Conservation (phyloP, 2,888 invertebrate species). For the Brenthis hecate region DNA sequence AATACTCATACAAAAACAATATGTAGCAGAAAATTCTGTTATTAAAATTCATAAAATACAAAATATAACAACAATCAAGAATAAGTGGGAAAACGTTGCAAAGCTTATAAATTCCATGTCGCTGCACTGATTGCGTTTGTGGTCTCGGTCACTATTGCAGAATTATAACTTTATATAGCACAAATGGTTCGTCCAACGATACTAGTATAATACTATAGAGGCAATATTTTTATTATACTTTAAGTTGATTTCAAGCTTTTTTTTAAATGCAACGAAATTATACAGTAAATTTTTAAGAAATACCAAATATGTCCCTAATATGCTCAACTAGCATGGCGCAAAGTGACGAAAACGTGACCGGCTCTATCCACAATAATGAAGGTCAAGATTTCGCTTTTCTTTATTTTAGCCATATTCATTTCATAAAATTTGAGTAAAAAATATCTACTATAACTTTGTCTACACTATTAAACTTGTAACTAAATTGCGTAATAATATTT, state of each 20-base stretch:
- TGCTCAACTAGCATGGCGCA: too few relatives aligned
- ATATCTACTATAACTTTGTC: too few relatives aligned
- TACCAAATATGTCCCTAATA: too few relatives aligned
- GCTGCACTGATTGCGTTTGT: slow-evolving; percentile 20
- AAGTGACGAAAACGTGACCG: too few relatives aligned
- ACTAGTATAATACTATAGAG: background rate
- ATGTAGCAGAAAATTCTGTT: background rate
- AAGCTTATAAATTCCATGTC: slow-evolving; percentile 27
- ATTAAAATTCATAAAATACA: slow-evolving; percentile 1
- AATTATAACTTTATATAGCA: slow-evolving; percentile 13
- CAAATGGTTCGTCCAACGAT: background rate
- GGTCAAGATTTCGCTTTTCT: too few relatives aligned
- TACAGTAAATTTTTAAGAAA: too few relatives aligned
- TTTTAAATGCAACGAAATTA: background rate
- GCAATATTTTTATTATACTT: background rate
- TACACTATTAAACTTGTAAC: too few relatives aligned
- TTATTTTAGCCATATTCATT: too few relatives aligned
- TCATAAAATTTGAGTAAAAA: too few relatives aligned
- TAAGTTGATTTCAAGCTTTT: background rate
- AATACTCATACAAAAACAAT: background rate
- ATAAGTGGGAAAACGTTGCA: slow-evolving; percentile 17
- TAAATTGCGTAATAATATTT: too few relatives aligned
- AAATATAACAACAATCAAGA: slow-evolving; percentile 17
- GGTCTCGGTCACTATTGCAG: slow-evolving; percentile 20
- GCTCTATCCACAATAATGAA: too few relatives aligned